Conservation (phyloP, 2,888 invertebrate species). For the Drosophila stalkeri region DNA sequence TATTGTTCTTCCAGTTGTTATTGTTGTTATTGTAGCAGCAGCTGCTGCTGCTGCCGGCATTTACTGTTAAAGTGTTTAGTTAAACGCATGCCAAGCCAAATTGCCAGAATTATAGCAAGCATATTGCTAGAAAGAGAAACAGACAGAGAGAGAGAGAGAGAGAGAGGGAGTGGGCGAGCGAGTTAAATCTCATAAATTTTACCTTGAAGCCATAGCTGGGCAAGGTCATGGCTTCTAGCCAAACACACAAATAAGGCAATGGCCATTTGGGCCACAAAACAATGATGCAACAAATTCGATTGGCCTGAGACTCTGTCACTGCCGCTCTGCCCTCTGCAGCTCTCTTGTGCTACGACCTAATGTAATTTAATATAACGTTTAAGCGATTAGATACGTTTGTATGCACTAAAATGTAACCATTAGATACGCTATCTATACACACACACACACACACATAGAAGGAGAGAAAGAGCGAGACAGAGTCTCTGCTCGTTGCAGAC, state of each 20-base stretch:
- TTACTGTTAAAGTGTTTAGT: constrained; percentile 38
- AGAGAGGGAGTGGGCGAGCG: neutral
- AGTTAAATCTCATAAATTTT: constrained; percentile 40
- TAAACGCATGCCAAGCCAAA: constrained; percentile 27
- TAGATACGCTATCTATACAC: constrained; percentile 76
- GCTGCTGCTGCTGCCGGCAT: constrained; percentile 26
- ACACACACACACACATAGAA: constrained; percentile 38
- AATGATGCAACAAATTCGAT: constrained; percentile 79
- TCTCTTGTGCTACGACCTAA: constrained; percentile 52
- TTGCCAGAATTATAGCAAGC: neutral
- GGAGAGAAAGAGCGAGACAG: neutral
- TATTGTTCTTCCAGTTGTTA: neutral
- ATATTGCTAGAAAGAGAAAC: neutral
- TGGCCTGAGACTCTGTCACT: constrained; percentile 25
- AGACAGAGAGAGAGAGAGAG: neutral
- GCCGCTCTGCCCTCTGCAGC: constrained; percentile 14
- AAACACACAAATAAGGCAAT: constrained; percentile 59
- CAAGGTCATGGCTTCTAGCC: constrained; percentile 70
- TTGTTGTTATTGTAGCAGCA: neutral
- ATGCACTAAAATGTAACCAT: constrained; percentile 80
- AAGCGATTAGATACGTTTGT: constrained; percentile 83
- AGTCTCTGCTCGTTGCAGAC: neutral
- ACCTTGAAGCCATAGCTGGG: constrained; percentile 62
- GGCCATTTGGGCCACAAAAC: constrained; percentile 55
- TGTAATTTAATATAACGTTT: constrained; percentile 84